Evolutionary conservation across 2,797 vertebrate species (phyloP).

Genomic region (Paratrypauchen microcephalus): DNA sequence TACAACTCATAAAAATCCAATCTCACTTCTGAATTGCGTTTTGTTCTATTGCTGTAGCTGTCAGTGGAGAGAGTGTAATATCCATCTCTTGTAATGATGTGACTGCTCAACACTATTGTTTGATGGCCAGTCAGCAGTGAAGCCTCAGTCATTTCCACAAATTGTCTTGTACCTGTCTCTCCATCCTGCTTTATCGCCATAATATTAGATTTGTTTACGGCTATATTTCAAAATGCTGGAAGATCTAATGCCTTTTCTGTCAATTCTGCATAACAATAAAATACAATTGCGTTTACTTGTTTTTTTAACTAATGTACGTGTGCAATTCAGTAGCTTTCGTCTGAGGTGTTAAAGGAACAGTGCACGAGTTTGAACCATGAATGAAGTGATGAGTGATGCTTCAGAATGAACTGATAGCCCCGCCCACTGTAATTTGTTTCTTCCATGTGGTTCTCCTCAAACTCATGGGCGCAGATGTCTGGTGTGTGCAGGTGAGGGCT

Average conservation of each 20-base stretch:
- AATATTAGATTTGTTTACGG: constrained; percentile 26
- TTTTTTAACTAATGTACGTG: not conserved
- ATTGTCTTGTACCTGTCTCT: constrained; percentile 35
- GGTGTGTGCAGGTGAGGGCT: too few relatives aligned
- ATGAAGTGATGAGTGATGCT: not conserved
- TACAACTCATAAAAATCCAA: constrained; percentile 20
- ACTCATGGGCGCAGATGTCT: too few relatives aligned
- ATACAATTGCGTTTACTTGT: not conserved
- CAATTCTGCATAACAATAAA: constrained; percentile 9
- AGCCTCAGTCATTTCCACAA: constrained; percentile 26
- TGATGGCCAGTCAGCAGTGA: constrained; percentile 39
- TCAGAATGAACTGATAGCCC: not conserved
- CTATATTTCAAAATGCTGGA: constrained; percentile 14
- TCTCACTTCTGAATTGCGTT: constrained; percentile 22
- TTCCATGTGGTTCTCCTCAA: not conserved
- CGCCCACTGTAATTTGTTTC: not conserved
- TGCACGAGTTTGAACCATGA: not conserved
- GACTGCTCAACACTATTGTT: constrained; percentile 30
- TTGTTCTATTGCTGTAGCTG: constrained; percentile 24
- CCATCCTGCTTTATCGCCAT: constrained; percentile 24
- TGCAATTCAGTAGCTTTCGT: not conserved
- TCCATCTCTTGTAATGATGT: constrained; percentile 23
- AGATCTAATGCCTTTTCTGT: constrained; percentile 13
- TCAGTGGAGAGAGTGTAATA: constrained; percentile 26
- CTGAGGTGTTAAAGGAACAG: not conserved